Percentiles rank a stretch among this genome's conserved stretches.
Evolutionary conservation across 1,140 invertebrate genomes (phyloP).

Genomic region (Drosophila kohkoa): DNA sequence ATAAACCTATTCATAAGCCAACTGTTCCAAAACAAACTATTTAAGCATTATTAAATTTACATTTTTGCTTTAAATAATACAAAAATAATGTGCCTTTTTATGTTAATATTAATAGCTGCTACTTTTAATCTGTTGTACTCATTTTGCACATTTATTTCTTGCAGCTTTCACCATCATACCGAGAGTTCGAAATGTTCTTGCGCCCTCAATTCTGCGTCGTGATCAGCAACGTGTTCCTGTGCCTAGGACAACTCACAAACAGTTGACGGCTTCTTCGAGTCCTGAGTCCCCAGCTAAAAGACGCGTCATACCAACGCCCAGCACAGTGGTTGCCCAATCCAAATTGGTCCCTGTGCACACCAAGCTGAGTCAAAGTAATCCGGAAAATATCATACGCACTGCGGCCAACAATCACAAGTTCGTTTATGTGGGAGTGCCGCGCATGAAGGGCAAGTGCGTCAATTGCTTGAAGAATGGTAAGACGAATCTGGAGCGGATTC

Average conservation of each 20-base stretch:
- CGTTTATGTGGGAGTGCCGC: conserved; percentile 57
- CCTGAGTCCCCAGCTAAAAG: not conserved
- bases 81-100: not conserved
- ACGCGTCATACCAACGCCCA: not conserved
- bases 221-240: conserved; percentile 19
- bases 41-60: not conserved
- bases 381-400: conserved; percentile 51
- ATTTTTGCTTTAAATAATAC: conserved; percentile 25
- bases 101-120: not conserved
- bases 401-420: conserved; percentile 66
- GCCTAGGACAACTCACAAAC: conserved; percentile 12
- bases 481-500: conserved; percentile 43
- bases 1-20: not conserved
- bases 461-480: conserved; percentile 60
- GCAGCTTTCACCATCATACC: conserved; percentile 8
- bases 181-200: not conserved
- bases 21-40: too few species aligned
- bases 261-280: not conserved
- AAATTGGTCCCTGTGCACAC: conserved; percentile 23
- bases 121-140: not conserved
- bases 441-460: conserved; percentile 70
- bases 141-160: conserved; percentile 14
- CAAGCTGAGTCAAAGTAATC: conserved; percentile 40
- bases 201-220: conserved; percentile 5
- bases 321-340: not conserved